These are phyloP conservation scores for Dioctria rufipes DNA, from an alignment of 2,888 invertebrate genomes.

Conservation along the genomic window DNA sequence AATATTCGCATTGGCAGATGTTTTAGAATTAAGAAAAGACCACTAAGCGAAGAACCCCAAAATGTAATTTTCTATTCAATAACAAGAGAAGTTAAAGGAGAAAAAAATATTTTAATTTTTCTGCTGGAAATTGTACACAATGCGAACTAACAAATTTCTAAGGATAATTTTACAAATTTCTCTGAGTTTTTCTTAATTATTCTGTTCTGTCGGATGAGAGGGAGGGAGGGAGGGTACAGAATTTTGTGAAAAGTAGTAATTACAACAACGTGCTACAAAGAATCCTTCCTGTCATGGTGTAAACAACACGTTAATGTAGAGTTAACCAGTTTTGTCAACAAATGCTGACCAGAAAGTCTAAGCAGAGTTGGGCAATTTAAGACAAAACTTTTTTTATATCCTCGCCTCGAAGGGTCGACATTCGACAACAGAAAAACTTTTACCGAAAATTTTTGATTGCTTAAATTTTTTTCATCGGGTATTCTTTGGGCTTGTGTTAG, in stretches of 20 bases:
- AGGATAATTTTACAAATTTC: too few species aligned
- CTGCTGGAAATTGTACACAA: too few species aligned
- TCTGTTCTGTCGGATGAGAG: neutral
- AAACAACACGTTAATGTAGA: constrained; percentile 58
- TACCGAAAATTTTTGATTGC: constrained; percentile 13
- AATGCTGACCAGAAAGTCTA: constrained; percentile 49
- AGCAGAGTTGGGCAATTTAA: constrained; percentile 53
- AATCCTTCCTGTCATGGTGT: constrained; percentile 48
- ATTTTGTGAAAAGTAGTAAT: constrained; percentile 46
- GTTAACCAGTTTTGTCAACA: constrained; percentile 54
- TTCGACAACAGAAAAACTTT: constrained; percentile 45
- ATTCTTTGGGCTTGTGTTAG: too few species aligned
- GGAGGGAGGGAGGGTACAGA: neutral
- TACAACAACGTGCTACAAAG: constrained; percentile 29
- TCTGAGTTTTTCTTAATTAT: neutral
- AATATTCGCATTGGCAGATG: too few species aligned
- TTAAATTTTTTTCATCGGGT: neutral
- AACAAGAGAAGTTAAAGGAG: too few species aligned
- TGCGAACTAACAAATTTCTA: too few species aligned
- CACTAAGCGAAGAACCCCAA: too few species aligned
- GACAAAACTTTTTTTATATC: constrained; percentile 55
- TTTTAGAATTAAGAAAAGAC: too few species aligned
- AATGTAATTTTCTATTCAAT: too few species aligned
- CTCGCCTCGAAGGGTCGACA: constrained; percentile 53
- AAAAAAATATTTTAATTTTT: too few species aligned